Base-by-base conservation (phyloP, 92 coral and sea anemone species). In the Diadumene lineata region DNA sequence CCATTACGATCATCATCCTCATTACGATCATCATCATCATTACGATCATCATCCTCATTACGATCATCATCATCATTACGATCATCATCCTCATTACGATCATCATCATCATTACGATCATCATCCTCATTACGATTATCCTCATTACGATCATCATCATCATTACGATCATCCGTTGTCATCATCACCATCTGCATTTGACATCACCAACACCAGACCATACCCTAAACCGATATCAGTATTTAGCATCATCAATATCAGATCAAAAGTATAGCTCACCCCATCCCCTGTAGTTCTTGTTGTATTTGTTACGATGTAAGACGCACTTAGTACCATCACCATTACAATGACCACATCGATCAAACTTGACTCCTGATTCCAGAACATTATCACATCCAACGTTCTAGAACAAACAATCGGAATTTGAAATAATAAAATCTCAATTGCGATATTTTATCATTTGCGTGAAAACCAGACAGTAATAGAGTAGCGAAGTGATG, bases 331-430 rank as follows among this genome's bases (percentile, higher is more conserved):
- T 85, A 33, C 97, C 81, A 76, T 94, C 90, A 31, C 98, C 98
- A 55, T 90, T 89, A 75, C 98, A 94, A 22, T 83, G 85, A 34
- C 85, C 85, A 69, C 98, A 94, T 72, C 98, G 98, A 73, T 94
- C 98, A 18, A 66, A 56, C 66, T 77, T 80, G 56, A 81, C 50
- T 26, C 98, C 98, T 33, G 97, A 91, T 60, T 88, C 94, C 51
- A 94, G 77, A 7, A 79, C 79, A 44, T 94, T 70, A 66, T 94
- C 97, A 73, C 98, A 91, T 17, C 98, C 98, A 66, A 94, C 98
- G 31, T 74, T 67, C 98, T 94, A 82, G 17, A 72, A 19, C 18
- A 65, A 34, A 71, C 6, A 72, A 56, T 18, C 48, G 13, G n/a
- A n/a, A n/a, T n/a, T n/a, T n/a, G n/a, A n/a, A n/a, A n/a, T n/a